phyloP scores from a whole-genome alignment of 2,797 vertebrate genomes.

The Coregonus ussuriensis region DNA sequence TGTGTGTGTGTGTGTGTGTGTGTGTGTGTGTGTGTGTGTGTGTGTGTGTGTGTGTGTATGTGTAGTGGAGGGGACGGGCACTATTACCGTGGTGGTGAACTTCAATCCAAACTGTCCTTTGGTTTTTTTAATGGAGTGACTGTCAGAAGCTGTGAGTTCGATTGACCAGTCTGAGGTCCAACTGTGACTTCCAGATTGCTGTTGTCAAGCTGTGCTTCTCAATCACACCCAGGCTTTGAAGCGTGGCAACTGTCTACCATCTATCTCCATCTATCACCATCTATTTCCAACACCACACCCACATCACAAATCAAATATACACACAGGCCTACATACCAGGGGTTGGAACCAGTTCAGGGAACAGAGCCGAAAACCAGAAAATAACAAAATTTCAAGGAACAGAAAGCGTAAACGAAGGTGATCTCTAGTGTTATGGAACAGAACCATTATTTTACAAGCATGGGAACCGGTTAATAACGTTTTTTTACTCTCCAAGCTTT shows the following conservation, averaged over 20 bases:
- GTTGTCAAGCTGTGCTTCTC: constrained; percentile 2
- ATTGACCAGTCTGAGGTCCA: background rate
- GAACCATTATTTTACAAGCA: no score
- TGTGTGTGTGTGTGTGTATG: background rate
- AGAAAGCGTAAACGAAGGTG: no score
- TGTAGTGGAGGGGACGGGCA: background rate
- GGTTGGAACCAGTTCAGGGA: no score
- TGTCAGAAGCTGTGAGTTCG: constrained; percentile 3
- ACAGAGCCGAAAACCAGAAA: no score
- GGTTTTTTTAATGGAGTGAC: background rate
- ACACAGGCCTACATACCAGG: no score
- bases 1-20: no score
- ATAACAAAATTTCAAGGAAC: no score
- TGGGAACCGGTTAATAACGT: no score
- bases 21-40: background rate
- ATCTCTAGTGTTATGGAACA: no score
- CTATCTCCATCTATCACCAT: background rate
- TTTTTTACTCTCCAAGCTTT: no score
- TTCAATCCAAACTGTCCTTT: background rate
- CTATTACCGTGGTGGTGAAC: background rate
- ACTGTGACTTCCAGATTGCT: constrained; percentile 8
- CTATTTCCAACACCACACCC: background rate
- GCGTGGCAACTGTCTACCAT: background rate
- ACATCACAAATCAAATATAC: no score
- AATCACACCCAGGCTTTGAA: background rate